These are phyloP conservation scores for Blastobasis adustella DNA, from an alignment of 2,888 invertebrate genomes.

Conservation along the genomic window DNA sequence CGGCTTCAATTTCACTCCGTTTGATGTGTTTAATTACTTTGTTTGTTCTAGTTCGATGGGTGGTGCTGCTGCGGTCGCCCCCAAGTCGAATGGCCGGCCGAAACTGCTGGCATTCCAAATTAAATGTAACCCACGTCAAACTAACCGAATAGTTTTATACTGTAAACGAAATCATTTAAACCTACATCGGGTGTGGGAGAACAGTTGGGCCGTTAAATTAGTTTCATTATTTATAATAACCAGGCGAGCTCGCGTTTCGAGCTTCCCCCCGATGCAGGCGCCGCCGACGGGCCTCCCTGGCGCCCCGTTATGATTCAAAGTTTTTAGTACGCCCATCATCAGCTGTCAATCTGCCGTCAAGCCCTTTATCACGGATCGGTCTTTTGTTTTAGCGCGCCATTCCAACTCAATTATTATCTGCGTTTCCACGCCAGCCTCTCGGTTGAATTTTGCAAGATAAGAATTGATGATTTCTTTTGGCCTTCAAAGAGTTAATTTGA, in stretches of 20 bases:
- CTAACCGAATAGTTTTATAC: slow-evolving; percentile 61
- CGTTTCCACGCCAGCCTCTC: too few relatives aligned
- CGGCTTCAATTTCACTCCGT: slow-evolving; percentile 63
- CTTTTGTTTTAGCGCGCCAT: not conserved
- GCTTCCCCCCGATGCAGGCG: too few relatives aligned
- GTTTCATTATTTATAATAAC: slow-evolving; percentile 7
- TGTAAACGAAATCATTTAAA: slow-evolving; percentile 56
- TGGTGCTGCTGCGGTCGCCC: slow-evolving; percentile 63
- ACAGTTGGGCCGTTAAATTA: slow-evolving; percentile 4
- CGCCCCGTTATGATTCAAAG: not conserved
- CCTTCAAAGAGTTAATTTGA: too few relatives aligned
- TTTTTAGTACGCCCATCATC: not conserved
- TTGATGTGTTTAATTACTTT: slow-evolving; percentile 75
- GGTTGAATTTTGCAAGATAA: too few relatives aligned
- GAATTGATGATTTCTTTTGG: too few relatives aligned
- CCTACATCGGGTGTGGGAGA: too few relatives aligned
- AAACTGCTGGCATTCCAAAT: slow-evolving; percentile 67
- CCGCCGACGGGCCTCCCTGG: too few relatives aligned
- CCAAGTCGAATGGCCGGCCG: slow-evolving; percentile 60
- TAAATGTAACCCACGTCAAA: slow-evolving; percentile 72
- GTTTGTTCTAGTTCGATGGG: slow-evolving; percentile 63
- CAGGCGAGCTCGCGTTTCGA: too few relatives aligned
- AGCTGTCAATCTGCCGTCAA: slow-evolving; percentile 1
- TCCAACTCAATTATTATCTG: too few relatives aligned
- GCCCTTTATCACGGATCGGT: not conserved